Evolutionary conservation across 2,888 invertebrate species (phyloP).

Genomic region (Parascotia fuliginaria): DNA sequence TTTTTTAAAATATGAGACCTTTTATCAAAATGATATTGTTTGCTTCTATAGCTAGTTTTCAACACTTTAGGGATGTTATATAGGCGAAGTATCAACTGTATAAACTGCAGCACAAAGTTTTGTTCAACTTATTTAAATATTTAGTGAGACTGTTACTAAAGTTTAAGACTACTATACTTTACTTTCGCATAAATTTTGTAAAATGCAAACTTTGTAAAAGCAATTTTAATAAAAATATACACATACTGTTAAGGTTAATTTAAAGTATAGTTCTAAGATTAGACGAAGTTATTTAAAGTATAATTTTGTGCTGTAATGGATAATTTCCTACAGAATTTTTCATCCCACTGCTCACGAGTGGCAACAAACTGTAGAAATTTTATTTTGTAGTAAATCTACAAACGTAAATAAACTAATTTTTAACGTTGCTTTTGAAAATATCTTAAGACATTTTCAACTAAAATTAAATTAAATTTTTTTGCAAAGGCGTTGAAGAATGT

Average conservation of each 20-base stretch:
- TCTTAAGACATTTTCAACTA: background rate
- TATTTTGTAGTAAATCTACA: background rate
- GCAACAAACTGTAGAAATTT: conserved; percentile 5
- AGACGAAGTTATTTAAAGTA: background rate
- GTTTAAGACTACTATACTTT: background rate
- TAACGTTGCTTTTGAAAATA: conserved; percentile 1
- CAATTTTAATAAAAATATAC: no score
- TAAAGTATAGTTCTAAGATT: no score
- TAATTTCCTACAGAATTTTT: conserved; percentile 2
- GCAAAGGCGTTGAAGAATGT: conserved; percentile 11
- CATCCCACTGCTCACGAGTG: conserved; percentile 4
- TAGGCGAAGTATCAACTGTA: background rate
- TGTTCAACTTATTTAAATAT: background rate
- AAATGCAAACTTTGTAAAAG: background rate
- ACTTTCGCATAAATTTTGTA: background rate
- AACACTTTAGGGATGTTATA: no score
- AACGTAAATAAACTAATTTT: no score
- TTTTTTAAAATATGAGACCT: no score
- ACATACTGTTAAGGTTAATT: no score
- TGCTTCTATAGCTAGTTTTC: no score
- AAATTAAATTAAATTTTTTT: background rate
- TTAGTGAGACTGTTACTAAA: background rate
- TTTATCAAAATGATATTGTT: no score
- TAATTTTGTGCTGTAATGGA: background rate
- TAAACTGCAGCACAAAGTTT: background rate